Base-by-base conservation (phyloP, 1,140 invertebrate species). In the Aphelinus certus region DNA sequence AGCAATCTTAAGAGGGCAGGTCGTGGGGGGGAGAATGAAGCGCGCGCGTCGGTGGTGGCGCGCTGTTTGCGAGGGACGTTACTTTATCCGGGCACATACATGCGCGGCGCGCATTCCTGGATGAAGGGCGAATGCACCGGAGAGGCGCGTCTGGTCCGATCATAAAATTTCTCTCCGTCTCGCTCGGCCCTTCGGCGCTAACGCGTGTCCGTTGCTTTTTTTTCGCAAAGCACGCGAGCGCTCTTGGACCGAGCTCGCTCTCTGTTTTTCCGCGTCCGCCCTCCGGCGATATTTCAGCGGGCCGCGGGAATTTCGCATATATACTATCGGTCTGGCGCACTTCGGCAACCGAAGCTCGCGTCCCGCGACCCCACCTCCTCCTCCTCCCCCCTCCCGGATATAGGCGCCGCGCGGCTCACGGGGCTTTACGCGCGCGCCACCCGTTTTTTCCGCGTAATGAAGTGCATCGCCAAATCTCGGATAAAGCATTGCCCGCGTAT, bases 371-470 rank as follows among this genome's bases (percentile, higher is more conserved):
- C 26, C 26, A 26, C 26, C 26, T 26, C 26, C 26, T 26, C 26
- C 26, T n/a, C n/a, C n/a, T n/a, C 26, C 26, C 26, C 26, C 26
- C 26, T 0, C 26, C 26, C 26, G 26, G 26, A 66, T 5, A 66
- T 43, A 56, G 46, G 45, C 49, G 47, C 2, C 47, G 7, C 3
- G 45, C 63, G 7, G 9, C 46, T 42, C 47, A 4, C 43, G 9
- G 62, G 47, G 63, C 48, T 64, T 66, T 66, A 45, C 49, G 26
- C 49, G 7, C 56, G 56, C 9, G 45, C 49, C 7, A 26, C 42
- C 1, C n/a, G n/a, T 64, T 67, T 64, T 71, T 71, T 71, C 61
- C 61, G 45, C 51, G 53, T 71, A 71, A 71, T 71, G 61, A 71
- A 71, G 61, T 71, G 56, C 61, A 64, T 48, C 45, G 61, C 45